Evolutionary conservation across 2,797 vertebrate genomes (phyloP), one percentile per base, ranked within the genome.

Genomic region (Steatocranus sp.): DNA sequence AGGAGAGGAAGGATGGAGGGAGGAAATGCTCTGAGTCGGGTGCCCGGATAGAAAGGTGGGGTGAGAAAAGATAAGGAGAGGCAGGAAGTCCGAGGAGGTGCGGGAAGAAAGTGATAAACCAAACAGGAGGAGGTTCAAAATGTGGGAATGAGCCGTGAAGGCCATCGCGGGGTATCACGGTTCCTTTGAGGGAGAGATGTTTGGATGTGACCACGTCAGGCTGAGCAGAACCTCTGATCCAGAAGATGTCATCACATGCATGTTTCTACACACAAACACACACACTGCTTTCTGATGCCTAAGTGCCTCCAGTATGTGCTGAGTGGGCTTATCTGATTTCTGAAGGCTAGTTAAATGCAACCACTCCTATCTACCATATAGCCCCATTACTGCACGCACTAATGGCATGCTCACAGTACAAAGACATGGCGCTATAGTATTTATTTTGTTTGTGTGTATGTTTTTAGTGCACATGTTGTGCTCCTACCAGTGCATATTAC

Each of bases 251-350:
- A 79, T 46, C 80, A 78, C 49, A n/a, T 51, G 7, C 61, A 14
- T 70, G 70, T 70, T 78, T 81, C 74, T 27, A 80, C 46, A 23
- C 48, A 53, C 76, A 73, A 48, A 38, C 76, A 50, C 50, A 20
- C 68, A 63, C 80, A 81, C 27, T 61, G 56, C 17, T 61, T 61
- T 34, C 56, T 61, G 84, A 83, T 66, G 84, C 85, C 84, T 88
- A 87, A 93, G 91, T 90, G 89, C 86, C 85, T 87, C 63, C 89
- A 88, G 78, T 86, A 85, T 92, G 82, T 94, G 92, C 93, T 93
- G 93, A 94, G 92, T 84, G 85, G 83, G 89, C 87, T 92, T 91
- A 92, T 94, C 91, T 90, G 92, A 93, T 95, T 93, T 91, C 88
- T 91, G 80, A 82, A 89, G 85, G 80, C 89, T 63, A 86, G 91